Base-by-base conservation (phyloP, 2,888 invertebrate species). In the Heteropelma amictum region DNA sequence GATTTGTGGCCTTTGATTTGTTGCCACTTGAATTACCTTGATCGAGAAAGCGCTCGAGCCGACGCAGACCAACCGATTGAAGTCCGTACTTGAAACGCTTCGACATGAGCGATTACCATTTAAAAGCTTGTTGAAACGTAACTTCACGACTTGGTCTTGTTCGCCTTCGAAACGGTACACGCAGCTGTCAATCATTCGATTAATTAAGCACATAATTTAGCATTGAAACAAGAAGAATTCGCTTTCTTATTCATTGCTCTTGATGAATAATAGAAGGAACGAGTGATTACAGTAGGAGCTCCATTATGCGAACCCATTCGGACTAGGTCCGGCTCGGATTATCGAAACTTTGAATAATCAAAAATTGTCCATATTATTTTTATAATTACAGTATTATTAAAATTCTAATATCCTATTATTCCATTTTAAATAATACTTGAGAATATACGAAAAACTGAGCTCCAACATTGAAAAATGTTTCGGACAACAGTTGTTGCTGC, bases 81-180 rank as follows among this genome's bases (percentile, higher is more conserved):
- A 88, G 79, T 89, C 87, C 56, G 82, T 64, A 71, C 84, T 89
- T 69, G 86, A 84, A 69, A 88, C 85, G 80, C 88, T 89, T 33
- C 87, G 86, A 76, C 89, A 89, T 17, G 85, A 84, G 33, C 87
- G 88, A 77, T 89, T 88, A 19, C 88, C 89, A 78, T 88, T 93
- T n/a, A 92, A 90, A 2, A 96, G 91, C 76, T 93, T 93, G 84
- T 93, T 94, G 61, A 97, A 91, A 64, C 94, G 93, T 54, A 97
- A 91, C 75, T 94, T 93, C 53, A 97, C 93, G 53, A 94, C 92
- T 87, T 97, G 96, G 53, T 95, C 95, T 60, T 94, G 93, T 83
- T 94, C 94, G 0, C 94, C 96, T 89, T 96, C 96, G 86, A 97
- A 97, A 51, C 96, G 94, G 89, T 97, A 97, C 49, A 94, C 92